Base-by-base conservation (phyloP, 2,888 invertebrate genomes). In the Diaperis boleti region DNA sequence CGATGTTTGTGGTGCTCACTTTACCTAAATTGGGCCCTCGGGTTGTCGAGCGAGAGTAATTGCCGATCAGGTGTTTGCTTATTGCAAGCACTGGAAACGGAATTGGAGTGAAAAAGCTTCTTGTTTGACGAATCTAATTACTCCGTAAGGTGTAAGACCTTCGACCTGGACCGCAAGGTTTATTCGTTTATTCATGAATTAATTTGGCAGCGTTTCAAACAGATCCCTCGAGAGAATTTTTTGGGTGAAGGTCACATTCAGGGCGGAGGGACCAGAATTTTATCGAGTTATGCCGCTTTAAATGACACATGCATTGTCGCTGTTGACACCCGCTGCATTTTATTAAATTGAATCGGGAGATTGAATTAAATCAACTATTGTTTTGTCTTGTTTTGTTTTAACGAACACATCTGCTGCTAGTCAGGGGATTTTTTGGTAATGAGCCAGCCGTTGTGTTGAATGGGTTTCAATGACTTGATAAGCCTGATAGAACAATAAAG, bases 351-450 rank as follows among this genome's bases (percentile, higher is more conserved):
- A 49, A 31, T 49, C 22, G 17, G 10, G n/a, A 29, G 15, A 29
- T 54, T 54, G 26, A 39, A 52, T 52, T 52, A 39, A 49, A 11
- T 11, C 33, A 20, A 11, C 35, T 35, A 52, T 52, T 52, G 52
- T 52, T 52, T 15, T 15, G 20, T 50, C 15, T 13, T 15, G 10
- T n/a, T 52, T 52, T 39, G 39, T 52, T 52, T 22, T 22, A 52
- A 52, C 39, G 39, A 10, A 35, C 31, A 54, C 54, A 54, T 29
- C 54, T 54, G 54, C 31, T 41, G 17, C 10, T 5, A 54, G 22
- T 10, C 54, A 17, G 1, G 5, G 15, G 29, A 54, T 39, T 52
- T 52, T 52, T 22, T 15, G 41, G 33, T 41, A 42, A 42, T 29
- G 54, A 26, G 35, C 35, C 17, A n/a, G 8, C n/a, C 18, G 22